Evolutionary conservation across 2,888 invertebrate genomes (phyloP), one percentile per base, ranked within the genome.

Genomic region (Trachelus stipa): DNA sequence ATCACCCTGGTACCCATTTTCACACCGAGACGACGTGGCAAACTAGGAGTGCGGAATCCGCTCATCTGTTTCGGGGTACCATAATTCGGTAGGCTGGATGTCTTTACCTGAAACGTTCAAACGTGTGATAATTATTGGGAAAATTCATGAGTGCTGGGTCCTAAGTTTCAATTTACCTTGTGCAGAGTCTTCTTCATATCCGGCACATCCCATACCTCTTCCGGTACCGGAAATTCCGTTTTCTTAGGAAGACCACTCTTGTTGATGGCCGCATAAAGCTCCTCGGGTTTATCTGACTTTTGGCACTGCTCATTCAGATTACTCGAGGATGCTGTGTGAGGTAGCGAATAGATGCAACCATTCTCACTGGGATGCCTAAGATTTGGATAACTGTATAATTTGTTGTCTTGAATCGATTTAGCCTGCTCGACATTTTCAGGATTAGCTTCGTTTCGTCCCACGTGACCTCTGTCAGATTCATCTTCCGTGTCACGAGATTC

Each of bases 1-100:
- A 95, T 95, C 12, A 95, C 95, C 86, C 95, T 93, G 12, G 95
- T 95, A 12, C 95, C 96, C 95, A 95, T 95, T 92, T 95, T 95
- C 4, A 95, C 95, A 4, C 95, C 95, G 84, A 94, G 92, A 81
- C 95, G 92, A 84, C 95, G 90, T 1, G 89, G 88, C 56, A 90
- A 84, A 76, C 88, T 90, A 3, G 90, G 90, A 0, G 89, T 89
- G 9, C 90, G 87, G 73, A 87, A 88, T 77, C 88, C 90, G 34
- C 85, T 82, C 68, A 83, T 82, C 75, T 90, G 90, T 37, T 82
- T 84, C 34, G 90, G 85, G 30, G 87, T 86, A 76, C 87, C 88
- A 77, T 90, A 90, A 79, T 90, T 91, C 34, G 90, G 90, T 79
- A 91, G 84, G 79, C 88, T 91, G 23, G 90, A 88, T 3, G 90